A percentile compares a stretch with the other conserved stretches of the same genome.
phyloP scores from a whole-genome alignment of 2,113 vertebrate genomes.

The Scortum barcoo region DNA sequence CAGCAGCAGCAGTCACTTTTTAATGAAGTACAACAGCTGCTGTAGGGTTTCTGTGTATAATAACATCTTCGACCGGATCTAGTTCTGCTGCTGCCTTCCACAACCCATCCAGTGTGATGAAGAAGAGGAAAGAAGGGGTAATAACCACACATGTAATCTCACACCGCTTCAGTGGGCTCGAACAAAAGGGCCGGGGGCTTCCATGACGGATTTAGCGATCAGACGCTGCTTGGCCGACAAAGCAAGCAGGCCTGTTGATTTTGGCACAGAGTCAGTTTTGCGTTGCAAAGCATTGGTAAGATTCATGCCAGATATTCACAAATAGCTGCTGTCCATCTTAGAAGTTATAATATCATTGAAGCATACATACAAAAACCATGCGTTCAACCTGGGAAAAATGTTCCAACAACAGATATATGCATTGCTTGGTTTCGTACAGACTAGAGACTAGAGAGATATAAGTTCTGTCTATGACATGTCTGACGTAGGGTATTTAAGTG shows the following conservation, averaged over 20 bases:
- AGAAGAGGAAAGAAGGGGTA: conserved; percentile 46
- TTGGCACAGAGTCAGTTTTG: conserved; percentile 58
- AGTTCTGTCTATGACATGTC: not conserved
- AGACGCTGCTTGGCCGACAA: conserved; percentile 59
- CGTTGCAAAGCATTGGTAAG: conserved; percentile 37
- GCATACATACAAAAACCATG: conserved; percentile 7
- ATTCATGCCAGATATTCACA: conserved; percentile 31
- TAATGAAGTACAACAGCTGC: conserved; percentile 71
- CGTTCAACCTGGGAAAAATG: not conserved
- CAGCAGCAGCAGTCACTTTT: conserved; percentile 40
- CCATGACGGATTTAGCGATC: conserved; percentile 59
- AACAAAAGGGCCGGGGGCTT: conserved; percentile 62
- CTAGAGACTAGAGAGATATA: not conserved
- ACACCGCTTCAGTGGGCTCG: conserved; percentile 57
- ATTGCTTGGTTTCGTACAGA: not conserved
- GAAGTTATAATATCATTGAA: conserved; percentile 26
- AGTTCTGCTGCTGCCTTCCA: conserved; percentile 33
- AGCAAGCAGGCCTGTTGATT: conserved; percentile 65
- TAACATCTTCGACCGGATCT: conserved; percentile 53
- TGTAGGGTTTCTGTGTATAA: conserved; percentile 37
- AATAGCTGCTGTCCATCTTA: conserved; percentile 14
- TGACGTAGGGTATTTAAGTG: not conserved
- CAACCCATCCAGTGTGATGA: conserved; percentile 39
- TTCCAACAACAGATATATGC: not conserved
- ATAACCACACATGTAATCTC: conserved; percentile 69